Evolutionary conservation across 2,797 vertebrate genomes (phyloP).

Genomic region (Champsocephalus gunnari): DNA sequence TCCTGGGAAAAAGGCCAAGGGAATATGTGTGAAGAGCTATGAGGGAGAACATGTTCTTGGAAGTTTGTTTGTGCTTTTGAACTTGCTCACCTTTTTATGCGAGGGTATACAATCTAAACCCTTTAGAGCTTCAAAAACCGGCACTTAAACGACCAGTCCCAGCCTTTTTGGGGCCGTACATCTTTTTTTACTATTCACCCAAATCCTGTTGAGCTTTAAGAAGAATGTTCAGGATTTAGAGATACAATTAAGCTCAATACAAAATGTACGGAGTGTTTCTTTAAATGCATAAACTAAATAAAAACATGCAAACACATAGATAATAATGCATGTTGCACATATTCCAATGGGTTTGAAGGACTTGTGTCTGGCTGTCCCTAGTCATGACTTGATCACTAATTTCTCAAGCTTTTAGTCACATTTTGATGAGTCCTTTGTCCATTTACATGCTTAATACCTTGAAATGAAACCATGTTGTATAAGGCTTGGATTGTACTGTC

Average conservation of each 20-base stretch:
- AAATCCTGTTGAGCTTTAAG: slow-evolving; percentile 6
- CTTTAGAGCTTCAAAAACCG: slow-evolving; percentile 20
- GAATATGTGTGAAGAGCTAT: slow-evolving; percentile 7
- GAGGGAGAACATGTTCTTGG: background rate
- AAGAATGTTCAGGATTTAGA: background rate
- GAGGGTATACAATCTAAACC: slow-evolving; percentile 25
- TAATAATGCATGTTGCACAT: background rate
- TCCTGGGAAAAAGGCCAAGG: background rate
- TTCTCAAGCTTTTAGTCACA: background rate
- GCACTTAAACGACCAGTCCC: background rate
- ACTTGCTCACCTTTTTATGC: slow-evolving; percentile 31
- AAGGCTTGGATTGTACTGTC: slow-evolving; percentile 14
- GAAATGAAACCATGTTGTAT: slow-evolving; percentile 26
- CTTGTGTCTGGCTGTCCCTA: background rate
- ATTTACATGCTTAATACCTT: background rate
- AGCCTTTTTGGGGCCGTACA: background rate
- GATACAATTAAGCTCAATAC: background rate
- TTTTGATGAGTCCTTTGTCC: background rate
- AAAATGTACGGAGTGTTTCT: background rate
- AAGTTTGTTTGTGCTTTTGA: slow-evolving; percentile 23
- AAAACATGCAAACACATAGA: background rate
- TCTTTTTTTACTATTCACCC: background rate
- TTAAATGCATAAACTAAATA: background rate
- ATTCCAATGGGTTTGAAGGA: background rate
- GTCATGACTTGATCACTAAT: background rate